These are phyloP conservation scores for Urocyon cinereoargenteus DNA, from an alignment of 2,797 vertebrate genomes.

Conservation along the genomic window DNA sequence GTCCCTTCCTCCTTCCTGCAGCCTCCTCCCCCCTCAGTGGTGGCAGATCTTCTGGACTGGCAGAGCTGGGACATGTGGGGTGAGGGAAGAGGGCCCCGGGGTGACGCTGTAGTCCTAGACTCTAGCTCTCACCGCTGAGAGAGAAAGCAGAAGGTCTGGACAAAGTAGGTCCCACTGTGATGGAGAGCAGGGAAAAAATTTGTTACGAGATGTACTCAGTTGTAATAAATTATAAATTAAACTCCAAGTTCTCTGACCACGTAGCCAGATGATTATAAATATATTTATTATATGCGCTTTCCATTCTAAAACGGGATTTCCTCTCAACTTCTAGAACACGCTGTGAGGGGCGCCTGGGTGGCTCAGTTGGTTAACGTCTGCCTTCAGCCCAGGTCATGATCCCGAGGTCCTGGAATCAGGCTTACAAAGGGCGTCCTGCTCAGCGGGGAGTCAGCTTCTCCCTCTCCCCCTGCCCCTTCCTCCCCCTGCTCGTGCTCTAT, in stretches of 20 bases:
- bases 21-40: rapidly evolving
- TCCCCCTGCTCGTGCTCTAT: no score
- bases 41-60: background rate
- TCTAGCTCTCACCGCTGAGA: background rate
- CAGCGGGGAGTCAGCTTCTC: no score
- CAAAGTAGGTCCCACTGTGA: background rate
- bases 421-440: no score
- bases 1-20: no score
- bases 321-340: background rate
- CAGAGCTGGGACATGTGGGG: background rate
- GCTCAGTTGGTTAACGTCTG: no score
- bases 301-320: background rate
- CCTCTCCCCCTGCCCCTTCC: no score
- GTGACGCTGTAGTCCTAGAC: background rate
- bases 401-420: no score
- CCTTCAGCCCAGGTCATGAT: no score
- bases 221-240: background rate
- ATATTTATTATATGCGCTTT: background rate
- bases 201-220: background rate
- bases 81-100: background rate
- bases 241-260: background rate
- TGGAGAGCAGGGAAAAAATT: background rate
- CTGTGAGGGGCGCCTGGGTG: no score
- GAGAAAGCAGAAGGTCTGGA: background rate
- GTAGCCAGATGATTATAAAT: background rate